A percentile compares a stretch with the other conserved stretches of the same genome.
These are phyloP conservation scores for Eupithecia exiguata DNA, from an alignment of 2,888 invertebrate species.

Conservation along the genomic window DNA sequence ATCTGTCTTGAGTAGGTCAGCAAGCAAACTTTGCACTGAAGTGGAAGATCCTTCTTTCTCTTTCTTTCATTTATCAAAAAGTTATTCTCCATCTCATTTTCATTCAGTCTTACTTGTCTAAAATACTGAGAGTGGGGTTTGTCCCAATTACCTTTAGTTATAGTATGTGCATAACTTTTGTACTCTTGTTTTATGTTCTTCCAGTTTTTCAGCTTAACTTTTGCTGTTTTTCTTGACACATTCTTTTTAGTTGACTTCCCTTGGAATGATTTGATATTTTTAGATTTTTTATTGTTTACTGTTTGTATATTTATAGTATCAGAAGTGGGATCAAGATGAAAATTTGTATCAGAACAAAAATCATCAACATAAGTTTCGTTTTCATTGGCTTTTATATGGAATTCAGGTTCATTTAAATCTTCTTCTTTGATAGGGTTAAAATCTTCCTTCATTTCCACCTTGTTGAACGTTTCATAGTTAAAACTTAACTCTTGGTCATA, in stretches of 20 bases:
- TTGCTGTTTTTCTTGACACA: background rate
- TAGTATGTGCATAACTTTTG: conserved; percentile 27
- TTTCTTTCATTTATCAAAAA: conserved; percentile 44
- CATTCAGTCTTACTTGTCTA: conserved; percentile 29
- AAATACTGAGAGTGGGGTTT: conserved; percentile 30
- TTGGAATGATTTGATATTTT: background rate
- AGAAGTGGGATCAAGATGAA: background rate
- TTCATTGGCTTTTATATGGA: background rate
- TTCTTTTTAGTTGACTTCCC: background rate
- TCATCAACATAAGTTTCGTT: background rate
- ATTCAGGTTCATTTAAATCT: background rate
- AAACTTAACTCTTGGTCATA: conserved; percentile 27
- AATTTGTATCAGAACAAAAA: background rate
- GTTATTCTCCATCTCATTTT: conserved; percentile 37
- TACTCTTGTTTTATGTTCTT: conserved; percentile 27
- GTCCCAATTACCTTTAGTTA: conserved; percentile 11
- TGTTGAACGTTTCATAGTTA: background rate
- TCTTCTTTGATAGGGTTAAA: conserved; percentile 9
- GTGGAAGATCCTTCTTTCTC: conserved; percentile 25
- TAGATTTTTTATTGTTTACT: background rate
- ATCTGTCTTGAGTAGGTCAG: conserved; percentile 36
- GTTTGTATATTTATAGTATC: background rate
- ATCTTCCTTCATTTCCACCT: background rate
- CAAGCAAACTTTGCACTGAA: conserved; percentile 31
- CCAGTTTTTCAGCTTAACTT: conserved; percentile 11